phyloP scores from a whole-genome alignment of 2,888 invertebrate species.

The Sarcophaga variegata region DNA sequence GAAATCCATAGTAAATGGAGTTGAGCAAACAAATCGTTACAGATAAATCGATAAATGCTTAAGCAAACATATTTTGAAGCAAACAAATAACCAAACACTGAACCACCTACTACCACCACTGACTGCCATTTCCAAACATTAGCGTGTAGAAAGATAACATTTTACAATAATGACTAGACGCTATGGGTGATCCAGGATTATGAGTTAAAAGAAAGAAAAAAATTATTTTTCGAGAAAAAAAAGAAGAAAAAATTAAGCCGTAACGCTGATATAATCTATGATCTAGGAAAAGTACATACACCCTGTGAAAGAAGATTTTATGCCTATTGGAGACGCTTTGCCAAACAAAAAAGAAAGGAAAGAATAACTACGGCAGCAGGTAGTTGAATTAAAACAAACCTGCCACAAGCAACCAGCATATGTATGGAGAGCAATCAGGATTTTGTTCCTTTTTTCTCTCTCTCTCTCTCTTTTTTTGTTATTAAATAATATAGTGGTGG shows the following conservation, averaged over 20 bases:
- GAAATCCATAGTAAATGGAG: neutral
- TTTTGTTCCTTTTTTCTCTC: constrained; percentile 23
- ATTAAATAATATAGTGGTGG: neutral
- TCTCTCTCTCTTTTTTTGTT: neutral
- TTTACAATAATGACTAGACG: neutral
- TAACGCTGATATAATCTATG: constrained; percentile 51
- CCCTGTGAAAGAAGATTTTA: constrained; percentile 38
- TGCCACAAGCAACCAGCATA: constrained; percentile 31
- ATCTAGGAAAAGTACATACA: constrained; percentile 25
- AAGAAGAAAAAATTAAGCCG: constrained; percentile 40
- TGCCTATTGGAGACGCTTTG: constrained; percentile 68
- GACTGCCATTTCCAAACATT: neutral
- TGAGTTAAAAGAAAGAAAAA: constrained; percentile 46
- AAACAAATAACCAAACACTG: constrained; percentile 34
- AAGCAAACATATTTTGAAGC: constrained; percentile 43
- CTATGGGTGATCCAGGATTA: constrained; percentile 48
- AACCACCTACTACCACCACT: constrained; percentile 10
- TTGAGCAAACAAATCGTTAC: constrained; percentile 53
- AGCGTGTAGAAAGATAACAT: neutral
- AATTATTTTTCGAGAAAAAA: neutral
- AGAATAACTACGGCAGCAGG: constrained; percentile 63
- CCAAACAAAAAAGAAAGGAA: constrained; percentile 32
- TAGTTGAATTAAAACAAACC: constrained; percentile 47
- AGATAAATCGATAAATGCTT: constrained; percentile 40
- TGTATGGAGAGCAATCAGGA: constrained; percentile 32